Conservation (phyloP, 2,797 vertebrate species). For the Hylomyscus alleni region DNA sequence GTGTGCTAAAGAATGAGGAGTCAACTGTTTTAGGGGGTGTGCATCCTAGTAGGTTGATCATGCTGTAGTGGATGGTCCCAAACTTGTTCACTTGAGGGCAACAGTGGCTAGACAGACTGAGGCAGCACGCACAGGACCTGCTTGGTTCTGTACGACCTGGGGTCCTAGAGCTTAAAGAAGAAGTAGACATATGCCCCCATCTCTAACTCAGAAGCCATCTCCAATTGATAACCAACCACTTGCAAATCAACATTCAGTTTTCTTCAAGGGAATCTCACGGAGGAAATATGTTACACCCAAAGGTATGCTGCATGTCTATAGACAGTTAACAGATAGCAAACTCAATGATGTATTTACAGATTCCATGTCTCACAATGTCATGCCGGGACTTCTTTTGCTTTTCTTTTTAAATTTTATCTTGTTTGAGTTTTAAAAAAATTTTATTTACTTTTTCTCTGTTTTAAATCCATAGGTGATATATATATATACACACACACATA, state of each 20-base stretch:
- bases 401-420: neutral
- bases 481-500: too few relatives aligned
- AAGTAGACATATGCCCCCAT: neutral
- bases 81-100: neutral
- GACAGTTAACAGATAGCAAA: too few relatives aligned
- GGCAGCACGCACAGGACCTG: too few relatives aligned
- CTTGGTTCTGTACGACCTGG: neutral
- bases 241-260: neutral
- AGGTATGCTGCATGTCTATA: neutral
- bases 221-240: too few relatives aligned
- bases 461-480: neutral
- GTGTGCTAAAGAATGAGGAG: neutral
- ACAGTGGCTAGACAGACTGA: neutral
- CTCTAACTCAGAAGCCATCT: too few relatives aligned
- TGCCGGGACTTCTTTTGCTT: neutral
- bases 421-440: too few relatives aligned
- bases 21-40: neutral
- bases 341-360: neutral
- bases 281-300: neutral
- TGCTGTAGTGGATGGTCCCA: neutral
- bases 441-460: neutral
- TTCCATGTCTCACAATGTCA: neutral
- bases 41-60: neutral
- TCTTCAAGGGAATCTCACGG: neutral
- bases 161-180: neutral